These are phyloP conservation scores for Lordiphosa collinella DNA, from an alignment of 1,140 invertebrate species.

Conservation along the genomic window DNA sequence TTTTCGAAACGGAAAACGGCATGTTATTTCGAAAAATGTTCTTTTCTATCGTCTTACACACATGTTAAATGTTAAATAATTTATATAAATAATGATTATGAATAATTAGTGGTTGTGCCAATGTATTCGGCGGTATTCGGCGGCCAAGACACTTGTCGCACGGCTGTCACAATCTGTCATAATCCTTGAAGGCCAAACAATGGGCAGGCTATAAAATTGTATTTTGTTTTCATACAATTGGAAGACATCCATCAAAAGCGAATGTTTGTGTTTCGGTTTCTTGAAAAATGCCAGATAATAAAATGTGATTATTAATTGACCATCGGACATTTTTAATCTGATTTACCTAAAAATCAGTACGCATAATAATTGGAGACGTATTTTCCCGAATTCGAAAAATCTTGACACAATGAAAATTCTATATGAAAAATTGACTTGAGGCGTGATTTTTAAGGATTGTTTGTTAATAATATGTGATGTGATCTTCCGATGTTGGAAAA, in stretches of 20 bases:
- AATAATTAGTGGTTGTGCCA: slow-evolving; percentile 43
- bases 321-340: too few relatives aligned
- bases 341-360: too few relatives aligned
- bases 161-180: slow-evolving; percentile 72
- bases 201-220: slow-evolving; percentile 7
- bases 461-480: too few relatives aligned
- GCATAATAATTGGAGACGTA: too few relatives aligned
- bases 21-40: background rate
- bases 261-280: background rate
- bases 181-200: slow-evolving; percentile 62
- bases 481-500: too few relatives aligned
- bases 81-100: slow-evolving; percentile 39
- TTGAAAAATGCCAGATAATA: background rate
- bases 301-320: slow-evolving; percentile 3
- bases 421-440: too few relatives aligned
- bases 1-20: slow-evolving; percentile 28
- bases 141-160: slow-evolving; percentile 55
- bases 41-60: slow-evolving; percentile 11
- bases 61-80: slow-evolving; percentile 44
- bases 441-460: too few relatives aligned
- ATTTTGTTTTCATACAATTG: slow-evolving; percentile 29
- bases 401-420: too few relatives aligned
- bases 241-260: slow-evolving; percentile 13
- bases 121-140: slow-evolving; percentile 24
- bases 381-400: too few relatives aligned